A percentile compares a stretch with the other conserved stretches of the same genome.
These are phyloP conservation scores for Vimba vimba DNA, from an alignment of 2,113 vertebrate species.

Conservation along the genomic window DNA sequence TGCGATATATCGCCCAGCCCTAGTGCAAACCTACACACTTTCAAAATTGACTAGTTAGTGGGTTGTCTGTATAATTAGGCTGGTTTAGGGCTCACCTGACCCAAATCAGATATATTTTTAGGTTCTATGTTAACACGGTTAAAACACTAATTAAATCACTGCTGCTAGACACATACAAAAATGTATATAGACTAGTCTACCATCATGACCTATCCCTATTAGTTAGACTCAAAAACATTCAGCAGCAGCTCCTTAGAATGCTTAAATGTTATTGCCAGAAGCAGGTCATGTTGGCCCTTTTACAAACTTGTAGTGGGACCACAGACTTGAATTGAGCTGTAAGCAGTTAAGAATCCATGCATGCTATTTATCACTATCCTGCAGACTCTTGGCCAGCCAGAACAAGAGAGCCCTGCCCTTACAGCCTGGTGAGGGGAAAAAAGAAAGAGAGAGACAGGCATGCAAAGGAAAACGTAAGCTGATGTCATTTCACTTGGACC, in stretches of 20 bases:
- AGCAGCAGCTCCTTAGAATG: conserved; percentile 59
- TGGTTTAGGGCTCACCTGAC: neutral
- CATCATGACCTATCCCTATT: neutral
- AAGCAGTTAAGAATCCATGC: conserved; percentile 17
- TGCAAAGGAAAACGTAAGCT: conserved; percentile 16
- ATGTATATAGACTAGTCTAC: neutral
- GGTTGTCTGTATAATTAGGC: neutral
- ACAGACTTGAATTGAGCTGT: conserved; percentile 20
- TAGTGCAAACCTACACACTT: neutral
- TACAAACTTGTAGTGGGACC: conserved; percentile 21
- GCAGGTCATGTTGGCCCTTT: neutral
- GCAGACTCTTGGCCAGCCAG: neutral
- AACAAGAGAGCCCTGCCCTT: neutral
- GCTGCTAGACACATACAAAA: neutral
- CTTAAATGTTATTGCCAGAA: neutral
- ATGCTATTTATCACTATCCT: conserved; percentile 40
- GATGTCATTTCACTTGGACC: conserved; percentile 42
- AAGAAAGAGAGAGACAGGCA: conserved; percentile 6
- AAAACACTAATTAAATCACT: neutral
- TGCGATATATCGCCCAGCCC: no score
- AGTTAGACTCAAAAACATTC: conserved; percentile 22
- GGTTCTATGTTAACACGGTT: neutral
- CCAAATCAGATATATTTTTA: neutral
- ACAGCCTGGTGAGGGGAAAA: neutral
- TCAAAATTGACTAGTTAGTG: neutral